Evolutionary conservation across 2,113 vertebrate genomes (phyloP).

Genomic region (Pachyramphus minor): DNA sequence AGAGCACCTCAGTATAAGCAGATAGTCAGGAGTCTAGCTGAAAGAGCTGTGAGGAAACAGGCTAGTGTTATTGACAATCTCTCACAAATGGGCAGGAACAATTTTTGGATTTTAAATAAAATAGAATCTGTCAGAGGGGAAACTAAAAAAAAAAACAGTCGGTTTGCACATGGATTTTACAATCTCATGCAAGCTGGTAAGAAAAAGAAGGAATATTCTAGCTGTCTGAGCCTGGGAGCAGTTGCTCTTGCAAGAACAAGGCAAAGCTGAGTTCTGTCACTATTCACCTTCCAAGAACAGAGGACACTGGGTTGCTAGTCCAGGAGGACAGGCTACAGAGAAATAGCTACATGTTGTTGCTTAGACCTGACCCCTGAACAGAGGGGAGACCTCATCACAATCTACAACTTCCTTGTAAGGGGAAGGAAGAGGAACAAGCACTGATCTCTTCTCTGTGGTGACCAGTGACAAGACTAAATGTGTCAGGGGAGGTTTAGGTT

Average conservation of each 20-base stretch:
- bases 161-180: not conserved
- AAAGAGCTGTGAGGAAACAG: not conserved
- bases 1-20: not conserved
- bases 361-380: not conserved
- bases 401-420: not conserved
- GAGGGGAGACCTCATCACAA: not conserved
- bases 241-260: not conserved
- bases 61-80: not conserved
- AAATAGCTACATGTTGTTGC: not conserved
- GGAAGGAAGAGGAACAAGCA: not conserved
- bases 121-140: not conserved
- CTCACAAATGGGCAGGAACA: not conserved
- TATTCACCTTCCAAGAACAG: not conserved
- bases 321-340: not conserved
- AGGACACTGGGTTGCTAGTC: not conserved
- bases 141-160: not conserved
- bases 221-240: not conserved
- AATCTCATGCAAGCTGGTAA: not conserved
- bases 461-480: not conserved
- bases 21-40: not conserved
- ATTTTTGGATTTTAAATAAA: not conserved
- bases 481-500: not conserved
- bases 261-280: not conserved
- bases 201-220: not conserved
- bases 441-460: not conserved